Conservation (phyloP, 64 coral and sea anemone genomes). For the Cladopsammia gracilis region DNA sequence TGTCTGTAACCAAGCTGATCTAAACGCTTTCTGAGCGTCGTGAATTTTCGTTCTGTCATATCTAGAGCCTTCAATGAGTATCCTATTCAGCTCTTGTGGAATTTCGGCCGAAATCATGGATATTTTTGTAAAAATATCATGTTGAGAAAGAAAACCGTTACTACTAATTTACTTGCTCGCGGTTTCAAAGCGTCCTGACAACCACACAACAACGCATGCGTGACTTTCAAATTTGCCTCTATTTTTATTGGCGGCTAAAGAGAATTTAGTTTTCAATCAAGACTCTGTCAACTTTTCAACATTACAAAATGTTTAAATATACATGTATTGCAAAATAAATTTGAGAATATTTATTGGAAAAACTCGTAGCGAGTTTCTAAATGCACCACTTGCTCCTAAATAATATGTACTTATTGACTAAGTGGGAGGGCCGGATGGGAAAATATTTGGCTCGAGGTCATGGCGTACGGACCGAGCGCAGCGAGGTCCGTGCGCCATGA, state of each 20-base stretch:
- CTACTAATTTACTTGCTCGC: conserved; percentile 41
- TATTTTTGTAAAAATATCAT: conserved; percentile 28
- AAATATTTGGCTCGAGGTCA: too few relatives aligned
- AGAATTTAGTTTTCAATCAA: conserved; percentile 17
- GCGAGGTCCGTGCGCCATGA: too few relatives aligned
- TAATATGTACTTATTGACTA: too few relatives aligned
- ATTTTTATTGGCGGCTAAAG: conserved; percentile 18
- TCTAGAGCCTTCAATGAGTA: conserved; percentile 14
- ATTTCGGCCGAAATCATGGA: conserved; percentile 41
- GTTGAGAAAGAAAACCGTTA: conserved; percentile 83
- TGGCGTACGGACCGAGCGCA: too few relatives aligned
- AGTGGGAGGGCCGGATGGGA: too few relatives aligned
- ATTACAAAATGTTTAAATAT: too few relatives aligned
- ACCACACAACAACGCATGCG: conserved; percentile 83
- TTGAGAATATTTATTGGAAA: too few relatives aligned
- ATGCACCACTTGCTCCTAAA: too few relatives aligned
- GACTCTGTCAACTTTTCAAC: too few relatives aligned
- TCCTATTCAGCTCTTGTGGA: conserved; percentile 10
- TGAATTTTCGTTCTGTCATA: conserved; percentile 98
- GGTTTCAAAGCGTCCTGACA: conserved; percentile 58
- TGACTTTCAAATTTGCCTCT: conserved; percentile 98
- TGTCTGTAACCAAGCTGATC: conserved; percentile 99
- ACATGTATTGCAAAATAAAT: too few relatives aligned
- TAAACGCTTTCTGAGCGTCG: conserved; percentile 96
- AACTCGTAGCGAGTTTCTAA: too few relatives aligned